Percentiles rank a stretch among this genome's conserved stretches.
phyloP scores from a whole-genome alignment of 2,113 vertebrate species.

The Pithys albifrons region DNA sequence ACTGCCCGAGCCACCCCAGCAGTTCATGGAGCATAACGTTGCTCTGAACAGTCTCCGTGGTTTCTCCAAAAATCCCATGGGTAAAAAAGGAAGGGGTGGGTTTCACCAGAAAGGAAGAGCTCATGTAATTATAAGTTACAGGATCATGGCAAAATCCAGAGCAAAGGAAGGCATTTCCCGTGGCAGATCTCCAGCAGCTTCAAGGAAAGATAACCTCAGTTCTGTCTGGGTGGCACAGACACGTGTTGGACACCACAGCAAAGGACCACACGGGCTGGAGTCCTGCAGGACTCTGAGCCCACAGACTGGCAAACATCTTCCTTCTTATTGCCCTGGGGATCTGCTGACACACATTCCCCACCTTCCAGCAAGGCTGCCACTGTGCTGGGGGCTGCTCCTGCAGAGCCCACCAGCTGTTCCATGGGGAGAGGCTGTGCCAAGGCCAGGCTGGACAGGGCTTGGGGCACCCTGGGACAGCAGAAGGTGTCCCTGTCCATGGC shows the following conservation, averaged over 20 bases:
- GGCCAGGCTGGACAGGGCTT: background rate
- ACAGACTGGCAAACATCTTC: background rate
- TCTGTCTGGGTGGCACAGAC: background rate
- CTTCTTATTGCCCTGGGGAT: background rate
- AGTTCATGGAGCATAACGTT: background rate
- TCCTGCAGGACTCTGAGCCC: background rate
- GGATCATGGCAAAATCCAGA: background rate
- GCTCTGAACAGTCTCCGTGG: background rate
- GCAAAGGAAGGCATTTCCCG: conserved; percentile 18
- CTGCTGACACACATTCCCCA: background rate
- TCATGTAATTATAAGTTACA: background rate
- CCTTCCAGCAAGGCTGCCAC: background rate
- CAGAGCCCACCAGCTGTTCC: background rate
- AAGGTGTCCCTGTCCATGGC: background rate
- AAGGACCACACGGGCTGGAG: background rate
- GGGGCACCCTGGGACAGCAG: background rate
- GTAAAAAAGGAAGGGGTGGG: background rate
- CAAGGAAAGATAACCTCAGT: background rate
- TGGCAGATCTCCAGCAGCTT: conserved; percentile 3
- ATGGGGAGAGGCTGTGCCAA: background rate
- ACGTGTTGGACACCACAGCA: background rate
- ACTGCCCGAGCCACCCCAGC: background rate
- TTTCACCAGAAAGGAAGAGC: background rate
- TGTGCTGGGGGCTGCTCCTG: background rate
- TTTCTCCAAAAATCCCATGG: background rate